Evolutionary conservation across 1,140 invertebrate species (phyloP).

Genomic region (Macrosteles quadrilineatus): DNA sequence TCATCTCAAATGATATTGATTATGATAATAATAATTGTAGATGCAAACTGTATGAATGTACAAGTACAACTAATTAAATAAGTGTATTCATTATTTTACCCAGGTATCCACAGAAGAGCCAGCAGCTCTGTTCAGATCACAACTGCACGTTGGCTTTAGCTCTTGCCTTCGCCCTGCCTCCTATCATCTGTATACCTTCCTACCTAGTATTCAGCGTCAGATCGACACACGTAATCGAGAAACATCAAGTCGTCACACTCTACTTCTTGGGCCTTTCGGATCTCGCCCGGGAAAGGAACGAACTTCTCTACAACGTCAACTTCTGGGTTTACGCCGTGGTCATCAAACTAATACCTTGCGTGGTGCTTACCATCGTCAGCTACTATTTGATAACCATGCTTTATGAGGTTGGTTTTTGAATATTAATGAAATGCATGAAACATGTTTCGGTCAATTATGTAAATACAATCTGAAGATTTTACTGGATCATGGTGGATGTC

Average conservation of each 20-base stretch:
- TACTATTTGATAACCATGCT: constrained; percentile 37
- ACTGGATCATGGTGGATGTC: too few species aligned
- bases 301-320: constrained; percentile 67
- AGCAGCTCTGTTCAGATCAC: constrained; percentile 63
- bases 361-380: constrained; percentile 80
- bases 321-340: constrained; percentile 86
- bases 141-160: constrained; percentile 73
- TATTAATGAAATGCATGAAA: too few species aligned
- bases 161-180: constrained; percentile 69
- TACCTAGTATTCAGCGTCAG: constrained; percentile 68
- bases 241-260: constrained; percentile 54
- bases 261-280: constrained; percentile 65
- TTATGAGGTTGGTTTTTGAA: constrained; percentile 22
- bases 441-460: too few species aligned
- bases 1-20: too few species aligned
- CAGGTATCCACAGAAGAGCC: constrained; percentile 63
- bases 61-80: too few species aligned
- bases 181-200: constrained; percentile 77
- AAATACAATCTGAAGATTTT: too few species aligned
- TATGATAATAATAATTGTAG: too few species aligned
- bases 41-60: too few species aligned
- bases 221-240: constrained; percentile 49
- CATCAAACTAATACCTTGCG: constrained; percentile 82
- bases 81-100: too few species aligned
- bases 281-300: constrained; percentile 58